Percentiles rank a stretch among this genome's conserved stretches.
These are phyloP conservation scores for Tethea ocularis DNA, from an alignment of 2,888 invertebrate species.

Conservation along the genomic window DNA sequence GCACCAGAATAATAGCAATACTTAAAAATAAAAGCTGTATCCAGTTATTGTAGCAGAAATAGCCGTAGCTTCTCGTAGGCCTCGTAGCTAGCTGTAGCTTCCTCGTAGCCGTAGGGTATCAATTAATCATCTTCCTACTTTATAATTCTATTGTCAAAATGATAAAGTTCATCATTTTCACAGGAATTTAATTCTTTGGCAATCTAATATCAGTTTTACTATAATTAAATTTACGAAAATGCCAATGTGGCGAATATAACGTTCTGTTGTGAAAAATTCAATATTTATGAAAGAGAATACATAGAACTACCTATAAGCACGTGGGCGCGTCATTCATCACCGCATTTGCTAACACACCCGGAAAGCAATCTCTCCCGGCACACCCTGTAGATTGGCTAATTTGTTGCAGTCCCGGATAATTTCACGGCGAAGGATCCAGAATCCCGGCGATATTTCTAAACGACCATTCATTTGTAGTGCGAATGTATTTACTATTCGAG, in stretches of 20 bases:
- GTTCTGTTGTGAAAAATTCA: too few relatives aligned
- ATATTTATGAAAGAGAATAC: too few relatives aligned
- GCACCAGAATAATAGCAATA: too few relatives aligned
- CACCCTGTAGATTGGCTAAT: constrained; percentile 11
- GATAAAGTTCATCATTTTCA: too few relatives aligned
- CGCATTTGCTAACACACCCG: not conserved
- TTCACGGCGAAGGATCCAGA: constrained; percentile 6
- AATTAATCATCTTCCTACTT: too few relatives aligned
- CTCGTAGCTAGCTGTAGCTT: not conserved
- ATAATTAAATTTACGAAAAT: too few relatives aligned
- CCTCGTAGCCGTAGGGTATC: too few relatives aligned
- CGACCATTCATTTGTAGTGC: not conserved
- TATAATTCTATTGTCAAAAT: too few relatives aligned
- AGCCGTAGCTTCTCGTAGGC: not conserved
- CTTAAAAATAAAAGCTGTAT: not conserved
- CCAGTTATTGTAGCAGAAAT: not conserved
- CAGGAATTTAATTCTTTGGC: too few relatives aligned
- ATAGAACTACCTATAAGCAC: too few relatives aligned
- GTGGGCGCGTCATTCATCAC: not conserved
- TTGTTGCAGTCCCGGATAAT: constrained; percentile 9
- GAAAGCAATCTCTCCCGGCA: not conserved
- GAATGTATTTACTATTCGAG: not conserved
- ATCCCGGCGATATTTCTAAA: not conserved
- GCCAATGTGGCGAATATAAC: too few relatives aligned
- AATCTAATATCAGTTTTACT: too few relatives aligned